Evolutionary conservation across 2,797 vertebrate genomes (phyloP), one percentile per base, ranked within the genome.

Genomic region (Malacoraja senta): DNA sequence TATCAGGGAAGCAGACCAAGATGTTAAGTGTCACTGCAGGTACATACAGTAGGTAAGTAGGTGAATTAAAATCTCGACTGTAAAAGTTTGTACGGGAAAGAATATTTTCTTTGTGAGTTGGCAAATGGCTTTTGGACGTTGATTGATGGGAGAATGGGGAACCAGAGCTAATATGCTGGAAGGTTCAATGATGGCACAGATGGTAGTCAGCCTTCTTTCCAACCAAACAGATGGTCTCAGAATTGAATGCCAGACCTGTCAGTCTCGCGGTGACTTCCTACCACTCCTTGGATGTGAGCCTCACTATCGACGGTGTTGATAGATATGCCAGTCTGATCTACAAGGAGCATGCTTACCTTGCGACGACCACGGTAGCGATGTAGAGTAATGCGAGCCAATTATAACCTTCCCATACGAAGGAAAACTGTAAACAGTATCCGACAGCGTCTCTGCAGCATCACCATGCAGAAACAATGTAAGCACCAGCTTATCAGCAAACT

Each of bases 161-260:
- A 35, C 61, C 8, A 68, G 35, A 35, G 17, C n/a, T 35, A 68
- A 88, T 35, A 32, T 10, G 10, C n/a, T 68, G 17, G 10, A 32
- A 68, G 35, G 83, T 88, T 88, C 61, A 35, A 8, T 0, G n/a
- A 17, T 88, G n/a, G n/a, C n/a, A 32, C 84, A 88, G 61, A 68
- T 88, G 84, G 84, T 88, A 63, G 84, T 32, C 15, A 21, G 17
- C n/a, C n/a, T 88, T 88, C 61, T n/a, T 88, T 68, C 84, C 84
- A 88, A 68, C 29, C 7, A 88, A 68, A 68, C 84, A 88, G 84
- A 88, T 88, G 84, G 84, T 68, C n/a, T 88, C 63, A 35, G 63
- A 32, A 88, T 63, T 88, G 84, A 88, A 68, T 68, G 61, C 63
- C 84, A 88, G 63, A 32, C 84, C 61, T 88, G 63, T 88, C 61